Percentiles rank a stretch among this genome's conserved stretches.
Conservation (phyloP, 2,888 invertebrate genomes). For the Fragum fragum region DNA sequence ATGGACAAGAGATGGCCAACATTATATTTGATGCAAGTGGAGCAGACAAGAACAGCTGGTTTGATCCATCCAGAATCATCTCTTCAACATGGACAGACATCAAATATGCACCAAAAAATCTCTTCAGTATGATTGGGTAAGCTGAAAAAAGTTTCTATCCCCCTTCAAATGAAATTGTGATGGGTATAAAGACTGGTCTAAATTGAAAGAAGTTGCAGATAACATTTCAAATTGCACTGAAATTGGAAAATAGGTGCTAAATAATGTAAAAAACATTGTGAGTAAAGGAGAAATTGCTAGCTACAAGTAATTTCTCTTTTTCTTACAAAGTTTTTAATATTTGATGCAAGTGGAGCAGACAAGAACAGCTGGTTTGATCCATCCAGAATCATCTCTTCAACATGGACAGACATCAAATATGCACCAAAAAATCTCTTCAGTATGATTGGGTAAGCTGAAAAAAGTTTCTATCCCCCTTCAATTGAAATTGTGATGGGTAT, state of each 20-base stretch:
- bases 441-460: conserved; percentile 64
- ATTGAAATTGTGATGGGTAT: neutral
- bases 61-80: conserved; percentile 65
- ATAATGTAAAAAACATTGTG: too few relatives aligned
- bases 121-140: conserved; percentile 71
- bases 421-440: conserved; percentile 71
- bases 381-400: conserved; percentile 68
- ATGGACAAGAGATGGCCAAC: conserved; percentile 71
- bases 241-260: too few relatives aligned
- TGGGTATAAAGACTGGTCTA: too few relatives aligned
- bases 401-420: conserved; percentile 69
- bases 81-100: conserved; percentile 70
- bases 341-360: conserved; percentile 70
- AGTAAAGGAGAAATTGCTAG: too few relatives aligned
- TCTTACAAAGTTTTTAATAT: too few relatives aligned
- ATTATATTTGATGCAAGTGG: conserved; percentile 72
- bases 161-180: too few relatives aligned
- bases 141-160: too few relatives aligned
- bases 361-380: conserved; percentile 72
- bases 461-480: neutral
- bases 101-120: conserved; percentile 64
- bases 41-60: conserved; percentile 72
- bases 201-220: too few relatives aligned
- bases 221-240: too few relatives aligned
- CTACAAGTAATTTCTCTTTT: too few relatives aligned